Evolutionary conservation across 2,797 vertebrate genomes (phyloP), one percentile per base, ranked within the genome.

Genomic region (Carcharodon carcharias): DNA sequence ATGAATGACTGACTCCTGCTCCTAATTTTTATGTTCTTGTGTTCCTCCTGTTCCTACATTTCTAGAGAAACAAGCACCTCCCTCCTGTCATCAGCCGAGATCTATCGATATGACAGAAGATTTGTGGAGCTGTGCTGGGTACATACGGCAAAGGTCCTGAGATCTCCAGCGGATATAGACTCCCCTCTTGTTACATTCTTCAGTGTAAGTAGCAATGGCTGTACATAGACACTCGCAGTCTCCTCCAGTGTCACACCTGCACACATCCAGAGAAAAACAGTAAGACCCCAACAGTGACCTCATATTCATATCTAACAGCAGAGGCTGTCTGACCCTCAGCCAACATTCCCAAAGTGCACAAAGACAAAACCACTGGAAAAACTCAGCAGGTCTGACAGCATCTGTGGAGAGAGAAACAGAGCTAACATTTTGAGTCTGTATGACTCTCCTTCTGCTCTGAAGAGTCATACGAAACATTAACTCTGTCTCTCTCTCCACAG

Each of bases 171-270:
- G 98, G 95, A 99, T 96, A 2, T 98, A 98, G 14, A 98, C 69
- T 8, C 99, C 98, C 0, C 96, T 97, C 23, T 97, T 97, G 97
- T 98, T 98, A 85, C 99, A 99, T 97, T 99, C 98, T 31, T 99
- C 98, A 0, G 98, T 98, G 0, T 99, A 99, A 73, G 98, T 96
- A 65, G 99, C 98, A 0, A 99, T 97, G 96, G 99, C 99, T 0
- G 98, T 99, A 96, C 99, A 99, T 87, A 99, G 98, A 97, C 99
- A 99, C 97, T 99, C 99, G 67, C 99, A 99, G 98, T 99, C 99
- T 0, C 98, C 99, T 0, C 99, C 99, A 0, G 98, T 98, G 97
- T 99, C 99, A 80, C 99, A 99, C 58, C 99, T 99, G 96, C 9
- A 95, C 2, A 7, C 0, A 0, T 7, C 89, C 31, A 71, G 92